These are phyloP conservation scores for Bostrychus sinensis DNA, from an alignment of 2,113 vertebrate genomes.

Conservation along the genomic window DNA sequence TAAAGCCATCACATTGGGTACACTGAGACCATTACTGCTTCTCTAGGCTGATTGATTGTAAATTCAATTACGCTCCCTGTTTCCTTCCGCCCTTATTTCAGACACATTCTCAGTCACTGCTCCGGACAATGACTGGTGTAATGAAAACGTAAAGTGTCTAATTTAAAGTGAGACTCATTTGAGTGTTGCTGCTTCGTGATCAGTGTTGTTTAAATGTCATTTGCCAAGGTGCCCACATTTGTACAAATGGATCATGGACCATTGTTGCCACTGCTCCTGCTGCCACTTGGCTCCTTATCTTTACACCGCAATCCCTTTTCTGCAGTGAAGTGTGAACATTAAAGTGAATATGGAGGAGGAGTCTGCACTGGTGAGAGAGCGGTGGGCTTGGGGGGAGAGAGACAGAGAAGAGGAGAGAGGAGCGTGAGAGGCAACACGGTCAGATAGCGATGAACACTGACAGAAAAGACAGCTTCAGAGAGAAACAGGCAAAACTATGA, in stretches of 20 bases:
- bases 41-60: slow-evolving; percentile 3
- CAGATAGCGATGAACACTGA: slow-evolving; percentile 40
- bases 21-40: not conserved
- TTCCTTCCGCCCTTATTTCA: not conserved
- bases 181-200: not conserved
- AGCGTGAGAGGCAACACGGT: slow-evolving; percentile 41
- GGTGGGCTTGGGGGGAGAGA: slow-evolving; percentile 3
- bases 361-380: slow-evolving; percentile 47
- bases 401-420: slow-evolving; percentile 5
- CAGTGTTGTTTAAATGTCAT: not conserved
- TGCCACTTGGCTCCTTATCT: slow-evolving; percentile 23
- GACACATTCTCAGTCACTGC: not conserved
- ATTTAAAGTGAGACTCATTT: not conserved
- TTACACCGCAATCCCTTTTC: slow-evolving; percentile 49
- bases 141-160: slow-evolving; percentile 2
- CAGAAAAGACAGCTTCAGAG: slow-evolving; percentile 40
- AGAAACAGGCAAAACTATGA: slow-evolving; percentile 31
- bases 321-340: slow-evolving; percentile 73
- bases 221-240: slow-evolving; percentile 24
- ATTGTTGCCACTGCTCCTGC: slow-evolving; percentile 17
- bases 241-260: not conserved
- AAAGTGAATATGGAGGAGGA: slow-evolving; percentile 74
- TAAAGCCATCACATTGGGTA: not conserved
- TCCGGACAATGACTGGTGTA: not conserved
- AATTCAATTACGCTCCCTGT: not conserved